Base-by-base conservation (phyloP, 2,113 vertebrate genomes). In the Leptobrachium ailaonicum region DNA sequence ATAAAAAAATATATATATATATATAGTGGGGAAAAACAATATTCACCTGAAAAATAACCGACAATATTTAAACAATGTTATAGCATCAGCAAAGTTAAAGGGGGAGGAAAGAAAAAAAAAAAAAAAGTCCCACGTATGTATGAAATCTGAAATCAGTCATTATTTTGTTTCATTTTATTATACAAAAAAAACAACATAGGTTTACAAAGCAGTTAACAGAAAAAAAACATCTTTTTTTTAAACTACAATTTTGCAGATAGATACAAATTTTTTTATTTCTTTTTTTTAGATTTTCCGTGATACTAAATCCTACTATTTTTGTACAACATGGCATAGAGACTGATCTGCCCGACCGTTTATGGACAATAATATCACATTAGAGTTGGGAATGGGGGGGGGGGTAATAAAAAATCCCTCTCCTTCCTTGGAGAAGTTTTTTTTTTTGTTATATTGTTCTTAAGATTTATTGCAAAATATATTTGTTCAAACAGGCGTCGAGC, bases 171-270 rank as follows among this genome's bases (percentile, higher is more conserved):
- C 85, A 75, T 94, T 96, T 96, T 96, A 97, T 98, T 97, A 86
- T 88, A 81, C 80, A 82, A 88, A 88, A 82, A 85, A 91, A 89
- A 71, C 44, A 72, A 13, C 12, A 14, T 70, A 79, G 82, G 85
- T 91, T 88, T 89, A 94, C 91, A 94, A 93, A 94, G 92, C 86
- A 88, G 85, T 93, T 93, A 94, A 94, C 88, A 86, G 85, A 87
- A 89, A 92, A 91, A 92, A 94, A 91, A 90, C 89, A 91, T 88
- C 84, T 87, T 88, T 89, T 63, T 92, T 89, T 86, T 85, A 88
- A 93, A 93, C 93, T 92, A 93, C 90, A 93, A 89, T 85, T 94
- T 90, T 89, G 88, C 88, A 89, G 79, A 88, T 92, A 90, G 85
- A 86, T 93, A 92, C 87, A 86, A 91, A 91, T 84, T 89, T 85